Evolutionary conservation across 2,113 vertebrate genomes (phyloP).

Genomic region (Phocoena sinus): DNA sequence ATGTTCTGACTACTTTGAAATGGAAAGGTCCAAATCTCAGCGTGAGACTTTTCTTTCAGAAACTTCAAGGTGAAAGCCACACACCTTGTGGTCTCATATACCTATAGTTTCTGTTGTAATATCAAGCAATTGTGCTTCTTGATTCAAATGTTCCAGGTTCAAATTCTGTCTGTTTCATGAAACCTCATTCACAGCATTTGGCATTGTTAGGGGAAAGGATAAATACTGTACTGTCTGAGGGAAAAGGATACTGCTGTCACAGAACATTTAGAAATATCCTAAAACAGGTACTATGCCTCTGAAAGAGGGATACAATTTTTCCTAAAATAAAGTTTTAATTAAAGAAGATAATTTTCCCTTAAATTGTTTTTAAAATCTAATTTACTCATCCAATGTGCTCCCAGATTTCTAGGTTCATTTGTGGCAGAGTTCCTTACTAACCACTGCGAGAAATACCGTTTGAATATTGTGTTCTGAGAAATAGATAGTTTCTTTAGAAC

Average conservation of each 20-base stretch:
- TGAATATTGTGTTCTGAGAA: conserved; percentile 2
- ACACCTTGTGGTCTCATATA: background rate
- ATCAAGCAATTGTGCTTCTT: background rate
- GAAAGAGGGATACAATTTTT: background rate
- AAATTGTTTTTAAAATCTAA: background rate
- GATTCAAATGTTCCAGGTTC: background rate
- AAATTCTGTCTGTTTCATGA: background rate
- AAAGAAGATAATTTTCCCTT: background rate
- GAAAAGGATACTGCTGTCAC: background rate
- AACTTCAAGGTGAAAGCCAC: background rate
- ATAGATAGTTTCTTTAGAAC: background rate
- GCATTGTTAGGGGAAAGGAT: background rate
- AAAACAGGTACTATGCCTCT: background rate
- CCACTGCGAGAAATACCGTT: background rate
- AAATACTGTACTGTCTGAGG: fast-evolving
- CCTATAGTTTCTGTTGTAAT: background rate
- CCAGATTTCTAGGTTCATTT: conserved; percentile 10
- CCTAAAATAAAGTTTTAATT: background rate
- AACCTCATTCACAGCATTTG: background rate
- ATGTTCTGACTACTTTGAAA: background rate
- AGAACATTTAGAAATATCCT: background rate
- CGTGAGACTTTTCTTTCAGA: background rate
- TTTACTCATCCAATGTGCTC: background rate
- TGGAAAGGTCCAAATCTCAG: background rate
- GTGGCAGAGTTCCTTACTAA: background rate